Evolutionary conservation across 2,797 vertebrate genomes (phyloP).

Genomic region (Valencia hispanica): DNA sequence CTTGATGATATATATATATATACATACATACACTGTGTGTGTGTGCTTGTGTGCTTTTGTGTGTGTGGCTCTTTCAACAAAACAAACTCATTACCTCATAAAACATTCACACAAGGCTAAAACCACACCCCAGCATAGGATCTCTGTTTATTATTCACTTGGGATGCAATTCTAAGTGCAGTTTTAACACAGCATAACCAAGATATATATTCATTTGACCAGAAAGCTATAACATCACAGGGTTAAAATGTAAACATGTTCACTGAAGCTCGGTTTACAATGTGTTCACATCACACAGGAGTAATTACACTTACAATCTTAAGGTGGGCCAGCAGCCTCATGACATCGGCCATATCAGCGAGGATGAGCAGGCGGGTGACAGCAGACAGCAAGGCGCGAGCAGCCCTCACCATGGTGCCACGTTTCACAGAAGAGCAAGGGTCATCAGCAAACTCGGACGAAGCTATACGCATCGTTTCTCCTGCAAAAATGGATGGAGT

Average conservation of each 20-base stretch:
- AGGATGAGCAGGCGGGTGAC: constrained; percentile 97
- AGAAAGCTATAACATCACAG: not conserved
- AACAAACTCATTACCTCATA: not conserved
- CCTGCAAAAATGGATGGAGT: constrained; percentile 73
- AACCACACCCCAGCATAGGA: not conserved
- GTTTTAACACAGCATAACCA: not conserved
- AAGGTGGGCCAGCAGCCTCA: constrained; percentile 96
- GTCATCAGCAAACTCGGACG: constrained; percentile 96
- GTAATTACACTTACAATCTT: constrained; percentile 89
- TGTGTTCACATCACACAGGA: not conserved
- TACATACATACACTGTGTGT: not conserved
- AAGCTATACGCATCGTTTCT: constrained; percentile 94
- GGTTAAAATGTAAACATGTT: not conserved
- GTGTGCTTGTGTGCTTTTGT: not conserved
- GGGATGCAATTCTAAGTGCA: not conserved
- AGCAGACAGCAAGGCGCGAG: constrained; percentile 92
- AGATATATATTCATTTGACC: not conserved
- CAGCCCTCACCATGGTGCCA: constrained; percentile 97
- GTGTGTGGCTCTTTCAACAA: constrained; percentile 6
- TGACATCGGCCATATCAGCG: constrained; percentile 98
- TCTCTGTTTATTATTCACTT: not conserved
- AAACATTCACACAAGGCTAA: not conserved
- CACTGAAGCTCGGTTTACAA: not conserved
- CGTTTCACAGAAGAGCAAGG: constrained; percentile 97
- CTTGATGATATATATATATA: constrained; percentile 20